Evolutionary conservation across 1,140 invertebrate species (phyloP).

Genomic region (Philotrypesis tridentata): DNA sequence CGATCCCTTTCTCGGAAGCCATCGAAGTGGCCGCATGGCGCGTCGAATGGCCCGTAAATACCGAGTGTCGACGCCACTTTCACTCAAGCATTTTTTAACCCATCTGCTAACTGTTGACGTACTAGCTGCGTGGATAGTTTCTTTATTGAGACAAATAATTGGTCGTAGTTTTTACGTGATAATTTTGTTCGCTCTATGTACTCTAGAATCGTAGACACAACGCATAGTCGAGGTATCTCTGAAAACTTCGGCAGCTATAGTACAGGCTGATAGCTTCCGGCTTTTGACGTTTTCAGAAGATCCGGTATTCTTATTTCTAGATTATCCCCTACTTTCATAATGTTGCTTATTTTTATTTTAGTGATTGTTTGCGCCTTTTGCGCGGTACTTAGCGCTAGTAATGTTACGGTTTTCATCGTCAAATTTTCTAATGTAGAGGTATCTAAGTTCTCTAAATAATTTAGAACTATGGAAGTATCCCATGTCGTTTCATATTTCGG

Average conservation of each 20-base stretch:
- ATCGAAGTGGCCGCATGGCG: slow-evolving; percentile 51
- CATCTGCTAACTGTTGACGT: slow-evolving; percentile 57
- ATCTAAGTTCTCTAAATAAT: slow-evolving; percentile 49
- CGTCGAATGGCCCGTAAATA: slow-evolving; percentile 21
- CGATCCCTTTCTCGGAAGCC: slow-evolving; percentile 48
- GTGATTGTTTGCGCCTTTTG: slow-evolving; percentile 54
- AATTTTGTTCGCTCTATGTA: slow-evolving; percentile 28
- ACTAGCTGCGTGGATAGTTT: slow-evolving; percentile 45
- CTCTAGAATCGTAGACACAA: slow-evolving; percentile 7
- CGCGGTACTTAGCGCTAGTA: slow-evolving; percentile 53
- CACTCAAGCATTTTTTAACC: slow-evolving; percentile 33
- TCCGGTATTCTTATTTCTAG: slow-evolving; percentile 50
- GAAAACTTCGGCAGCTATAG: slow-evolving; percentile 28
- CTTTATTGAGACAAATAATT: slow-evolving; percentile 44
- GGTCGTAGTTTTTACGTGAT: not conserved
- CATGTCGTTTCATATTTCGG: slow-evolving; percentile 59
- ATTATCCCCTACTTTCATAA: not conserved
- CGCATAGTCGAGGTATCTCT: slow-evolving; percentile 25
- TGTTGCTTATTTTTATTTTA: slow-evolving; percentile 47
- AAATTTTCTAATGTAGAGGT: slow-evolving; percentile 35
- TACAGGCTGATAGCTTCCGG: slow-evolving; percentile 31
- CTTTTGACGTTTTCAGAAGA: slow-evolving; percentile 44
- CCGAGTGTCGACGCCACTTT: slow-evolving; percentile 40
- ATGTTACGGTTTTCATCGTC: slow-evolving; percentile 50
- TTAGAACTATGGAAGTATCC: slow-evolving; percentile 57